Evolutionary conservation across 2,113 vertebrate genomes (phyloP), one percentile per base, ranked within the genome.

Genomic region (Dissostichus mawsoni): DNA sequence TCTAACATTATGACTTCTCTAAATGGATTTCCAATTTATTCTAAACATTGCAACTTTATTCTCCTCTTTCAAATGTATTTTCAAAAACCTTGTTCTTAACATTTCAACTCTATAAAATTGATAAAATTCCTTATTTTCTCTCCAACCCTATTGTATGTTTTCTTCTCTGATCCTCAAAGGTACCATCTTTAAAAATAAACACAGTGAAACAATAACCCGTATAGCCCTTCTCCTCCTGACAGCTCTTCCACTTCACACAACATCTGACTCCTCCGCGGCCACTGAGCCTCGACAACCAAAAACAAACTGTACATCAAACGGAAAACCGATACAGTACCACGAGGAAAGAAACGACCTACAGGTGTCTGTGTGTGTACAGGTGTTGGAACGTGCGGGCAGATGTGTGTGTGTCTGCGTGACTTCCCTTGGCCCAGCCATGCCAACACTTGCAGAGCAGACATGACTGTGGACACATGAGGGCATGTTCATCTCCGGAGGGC

Each of bases 271-370:
- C 75, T 20, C 50, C 1, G 57, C 52, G 14, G 29, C 48, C 78
- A 8, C 78, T 18, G 52, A 69, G 85, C 82, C 88, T 65, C 36
- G 36, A 84, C 74, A 1, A 62, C 78, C 74, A 81, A 76, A 88
- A 90, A 83, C 89, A 59, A 80, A 72, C 79, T 65, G n/a, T 0
- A 50, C 86, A 90, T 87, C 83, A 91, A 89, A 86, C 50, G 29
- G 85, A 71, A 90, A 87, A 73, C 76, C 47, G 86, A 92, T 85
- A 87, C 86, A 72, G 83, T 84, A 85, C 51, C 75, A 80, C 11
- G 20, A 44, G 9, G 23, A 53, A 50, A 50, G 48, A 66, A 33
- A 53, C 55, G 20, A 41, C n/a, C 68, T 61, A 73, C 88, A 89
- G 88, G 90, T 92, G 82, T 80, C 41, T 74, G 64, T 62, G 65